phyloP scores from a whole-genome alignment of 2,888 invertebrate genomes.

The Sinopyrophorus schimmeli region DNA sequence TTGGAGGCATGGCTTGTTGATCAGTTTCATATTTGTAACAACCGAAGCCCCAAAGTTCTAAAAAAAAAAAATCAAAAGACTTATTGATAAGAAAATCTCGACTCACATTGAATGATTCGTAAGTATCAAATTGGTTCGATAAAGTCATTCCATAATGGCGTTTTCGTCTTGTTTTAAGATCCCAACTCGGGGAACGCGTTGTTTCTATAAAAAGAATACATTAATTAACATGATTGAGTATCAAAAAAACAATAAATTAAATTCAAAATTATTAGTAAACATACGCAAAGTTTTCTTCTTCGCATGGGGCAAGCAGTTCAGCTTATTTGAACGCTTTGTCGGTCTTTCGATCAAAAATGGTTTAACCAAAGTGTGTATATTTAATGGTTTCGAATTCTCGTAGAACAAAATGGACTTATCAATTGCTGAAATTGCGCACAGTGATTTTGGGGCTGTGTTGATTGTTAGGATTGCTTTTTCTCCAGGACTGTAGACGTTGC shows the following conservation, averaged over 20 bases:
- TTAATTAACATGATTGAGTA: too few species aligned
- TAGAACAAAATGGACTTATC: constrained; percentile 62
- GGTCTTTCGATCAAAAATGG: constrained; percentile 38
- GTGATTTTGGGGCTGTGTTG: constrained; percentile 58
- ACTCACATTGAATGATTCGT: constrained; percentile 50
- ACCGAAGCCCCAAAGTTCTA: constrained; percentile 59
- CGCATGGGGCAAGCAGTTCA: constrained; percentile 34
- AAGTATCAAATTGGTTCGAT: constrained; percentile 48
- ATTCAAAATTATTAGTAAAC: not conserved
- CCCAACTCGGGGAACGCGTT: constrained; percentile 25
- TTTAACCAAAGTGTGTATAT: constrained; percentile 39
- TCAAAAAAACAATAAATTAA: too few species aligned
- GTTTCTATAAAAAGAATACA: too few species aligned
- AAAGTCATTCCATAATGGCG: constrained; percentile 41
- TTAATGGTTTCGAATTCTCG: constrained; percentile 35
- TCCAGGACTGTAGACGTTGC: constrained; percentile 58
- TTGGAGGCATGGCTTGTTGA: constrained; percentile 58
- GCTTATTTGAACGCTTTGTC: constrained; percentile 38
- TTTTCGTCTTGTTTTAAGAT: constrained; percentile 35
- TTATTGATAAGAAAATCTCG: too few species aligned
- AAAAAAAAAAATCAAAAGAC: constrained; percentile 39
- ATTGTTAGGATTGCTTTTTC: constrained; percentile 56
- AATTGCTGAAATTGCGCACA: constrained; percentile 62
- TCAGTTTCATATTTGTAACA: constrained; percentile 59
- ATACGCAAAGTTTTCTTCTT: constrained; percentile 38